Base-by-base conservation (phyloP, 2,113 vertebrate species). In the Myrmecophaga tridactyla region DNA sequence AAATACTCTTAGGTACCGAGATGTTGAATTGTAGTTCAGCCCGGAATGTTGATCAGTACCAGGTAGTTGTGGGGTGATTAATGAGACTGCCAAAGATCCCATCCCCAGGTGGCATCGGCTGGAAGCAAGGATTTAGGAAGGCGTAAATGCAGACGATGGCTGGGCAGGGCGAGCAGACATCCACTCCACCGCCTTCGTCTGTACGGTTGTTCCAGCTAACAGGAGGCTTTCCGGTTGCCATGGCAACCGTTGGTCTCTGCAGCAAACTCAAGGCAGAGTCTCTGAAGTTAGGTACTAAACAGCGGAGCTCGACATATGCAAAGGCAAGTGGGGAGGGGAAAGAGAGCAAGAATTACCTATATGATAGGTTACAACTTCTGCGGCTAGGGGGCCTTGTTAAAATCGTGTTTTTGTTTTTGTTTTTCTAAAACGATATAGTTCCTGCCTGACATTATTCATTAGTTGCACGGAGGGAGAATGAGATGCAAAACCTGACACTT, bases 161-260 rank as follows among this genome's bases (percentile, higher is more conserved):
- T 93, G 84, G 93, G 93, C 93, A 88, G 62, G 36, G 65, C n/a
- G 1, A 94, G 81, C 67, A 65, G 86, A 77, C 62, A 80, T 75
- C 86, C 90, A 78, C 90, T 53, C 92, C 88, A 15, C 62, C 18
- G 43, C 67, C 89, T 75, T 89, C 8, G 27, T 58, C 58, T 39
- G 63, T 89, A 89, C 92, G 82, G 95, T 83, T 39, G 76, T 93
- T 96, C 92, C 92, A 89, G 96, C 95, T 94, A 90, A 94, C 84
- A 73, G 56, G 88, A 96, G 97, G 96, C 97, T 97, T 98, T 95
- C 93, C 39, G 85, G 96, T 98, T 95, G 89, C 96, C 95, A 94
- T 90, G 78, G 95, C 88, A 97, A 98, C 97, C n/a, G 88, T 31
- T 21, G 34, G 92, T 95, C 94, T 96, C 87, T 17, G 88, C 90